These are phyloP conservation scores for Polydrusus cervinus DNA, from an alignment of 2,888 invertebrate species.

Conservation along the genomic window DNA sequence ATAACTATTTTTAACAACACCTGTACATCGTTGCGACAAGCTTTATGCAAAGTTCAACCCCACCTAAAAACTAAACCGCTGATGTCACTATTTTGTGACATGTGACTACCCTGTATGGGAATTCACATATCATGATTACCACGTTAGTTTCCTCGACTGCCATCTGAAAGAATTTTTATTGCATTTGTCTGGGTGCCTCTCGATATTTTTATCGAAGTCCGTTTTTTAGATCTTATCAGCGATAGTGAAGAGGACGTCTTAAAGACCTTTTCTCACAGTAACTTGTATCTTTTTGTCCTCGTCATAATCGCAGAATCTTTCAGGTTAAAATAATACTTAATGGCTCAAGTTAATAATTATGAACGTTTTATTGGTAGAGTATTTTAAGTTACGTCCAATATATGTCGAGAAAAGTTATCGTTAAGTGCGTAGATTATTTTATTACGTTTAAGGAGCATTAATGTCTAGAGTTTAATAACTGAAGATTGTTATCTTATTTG, in stretches of 20 bases:
- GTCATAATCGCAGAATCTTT: conserved; percentile 28
- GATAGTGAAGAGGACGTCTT: conserved; percentile 55
- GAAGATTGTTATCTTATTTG: not conserved
- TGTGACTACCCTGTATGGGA: conserved; percentile 12
- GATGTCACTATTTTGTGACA: not conserved
- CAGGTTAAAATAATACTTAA: conserved; percentile 45
- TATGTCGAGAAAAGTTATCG: conserved; percentile 42
- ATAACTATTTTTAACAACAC: no score
- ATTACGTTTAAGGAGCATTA: conserved; percentile 21
- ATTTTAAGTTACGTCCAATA: conserved; percentile 50
- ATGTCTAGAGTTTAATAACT: conserved; percentile 6
- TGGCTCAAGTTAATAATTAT: conserved; percentile 44
- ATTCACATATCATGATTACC: conserved; percentile 53
- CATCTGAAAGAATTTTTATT: conserved; percentile 61
- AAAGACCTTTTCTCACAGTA: conserved; percentile 60
- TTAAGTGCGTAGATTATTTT: conserved; percentile 46
- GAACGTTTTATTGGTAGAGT: conserved; percentile 31
- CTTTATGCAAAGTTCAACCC: no score
- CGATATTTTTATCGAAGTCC: conserved; percentile 63
- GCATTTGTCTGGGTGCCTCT: conserved; percentile 61
- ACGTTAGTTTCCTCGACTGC: conserved; percentile 51
- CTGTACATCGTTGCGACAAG: no score
- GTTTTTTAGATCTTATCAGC: conserved; percentile 61
- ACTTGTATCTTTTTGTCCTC: conserved; percentile 50
- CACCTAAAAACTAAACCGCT: no score